phyloP scores from a whole-genome alignment of 2,113 vertebrate genomes.

The Benitochromis conjunctus region DNA sequence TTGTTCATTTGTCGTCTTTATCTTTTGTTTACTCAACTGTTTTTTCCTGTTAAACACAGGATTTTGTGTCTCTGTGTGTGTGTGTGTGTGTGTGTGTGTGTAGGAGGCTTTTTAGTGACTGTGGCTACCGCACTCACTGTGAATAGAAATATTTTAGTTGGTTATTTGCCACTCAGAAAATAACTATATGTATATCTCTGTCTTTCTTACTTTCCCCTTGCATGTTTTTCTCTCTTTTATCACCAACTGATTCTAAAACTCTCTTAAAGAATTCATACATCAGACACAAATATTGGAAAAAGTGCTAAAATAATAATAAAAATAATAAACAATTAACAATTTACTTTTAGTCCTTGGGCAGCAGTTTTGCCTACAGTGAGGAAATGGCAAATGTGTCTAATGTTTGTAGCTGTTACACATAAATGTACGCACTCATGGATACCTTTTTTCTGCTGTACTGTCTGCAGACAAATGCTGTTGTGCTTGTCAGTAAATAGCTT shows the following conservation, averaged over 20 bases:
- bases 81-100: not conserved
- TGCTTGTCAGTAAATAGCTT: slow-evolving; percentile 39
- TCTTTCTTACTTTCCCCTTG: not conserved
- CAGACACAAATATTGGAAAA: not conserved
- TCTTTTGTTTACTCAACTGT: slow-evolving; percentile 4
- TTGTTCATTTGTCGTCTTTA: not conserved
- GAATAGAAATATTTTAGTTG: slow-evolving; percentile 20
- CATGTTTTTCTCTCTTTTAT: not conserved
- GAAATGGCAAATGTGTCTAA: not conserved
- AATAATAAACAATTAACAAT: not conserved
- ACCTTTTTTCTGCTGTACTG: not conserved
- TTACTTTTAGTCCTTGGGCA: not conserved
- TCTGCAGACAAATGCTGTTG: slow-evolving; percentile 15
- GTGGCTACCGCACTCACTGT: not conserved
- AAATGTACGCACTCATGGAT: not conserved
- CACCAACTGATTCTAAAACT: not conserved
- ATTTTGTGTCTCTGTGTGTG: not conserved
- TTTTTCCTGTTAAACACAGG: slow-evolving; percentile 10
- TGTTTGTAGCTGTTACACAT: not conserved
- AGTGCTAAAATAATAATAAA: not conserved
- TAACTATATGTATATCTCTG: not conserved
- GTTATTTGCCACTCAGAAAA: not conserved
- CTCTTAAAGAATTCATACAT: not conserved
- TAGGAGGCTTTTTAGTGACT: not conserved
- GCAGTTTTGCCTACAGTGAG: not conserved